Percentiles rank a stretch among this genome's conserved stretches.
Evolutionary conservation across 2,888 invertebrate species (phyloP).

Genomic region (Omphaloscelis lunosa): DNA sequence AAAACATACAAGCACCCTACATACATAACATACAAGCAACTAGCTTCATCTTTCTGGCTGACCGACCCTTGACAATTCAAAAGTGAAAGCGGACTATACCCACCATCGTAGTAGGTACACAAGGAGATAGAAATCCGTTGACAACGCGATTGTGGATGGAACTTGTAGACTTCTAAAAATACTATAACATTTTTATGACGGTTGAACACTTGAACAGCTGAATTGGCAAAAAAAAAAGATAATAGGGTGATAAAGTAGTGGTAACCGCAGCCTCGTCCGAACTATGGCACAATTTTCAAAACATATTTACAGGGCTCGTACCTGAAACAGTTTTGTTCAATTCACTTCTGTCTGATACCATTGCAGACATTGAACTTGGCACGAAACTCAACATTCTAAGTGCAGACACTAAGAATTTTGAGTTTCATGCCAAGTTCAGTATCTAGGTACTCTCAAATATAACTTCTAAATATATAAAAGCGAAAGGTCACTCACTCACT

Average conservation of each 20-base stretch:
- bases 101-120: background rate
- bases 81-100: too few relatives aligned
- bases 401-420: background rate
- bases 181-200: background rate
- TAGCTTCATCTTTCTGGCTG: too few relatives aligned
- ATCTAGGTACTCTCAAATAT: background rate
- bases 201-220: background rate
- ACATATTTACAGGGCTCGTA: background rate
- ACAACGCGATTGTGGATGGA: background rate
- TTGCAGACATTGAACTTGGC: background rate
- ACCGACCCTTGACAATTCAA: too few relatives aligned
- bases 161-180: constrained; percentile 2
- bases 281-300: background rate
- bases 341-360: background rate
- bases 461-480: too few relatives aligned
- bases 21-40: too few relatives aligned
- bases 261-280: background rate
- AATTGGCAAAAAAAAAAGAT: background rate
- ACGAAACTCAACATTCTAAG: too few relatives aligned
- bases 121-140: background rate
- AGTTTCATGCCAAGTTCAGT: background rate
- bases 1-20: background rate
- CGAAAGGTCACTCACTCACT: too few relatives aligned
- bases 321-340: background rate
- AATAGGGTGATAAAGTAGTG: background rate